Conservation (phyloP, 53 echinoderm and acorn worm genomes). For the Zoroaster sp. region DNA sequence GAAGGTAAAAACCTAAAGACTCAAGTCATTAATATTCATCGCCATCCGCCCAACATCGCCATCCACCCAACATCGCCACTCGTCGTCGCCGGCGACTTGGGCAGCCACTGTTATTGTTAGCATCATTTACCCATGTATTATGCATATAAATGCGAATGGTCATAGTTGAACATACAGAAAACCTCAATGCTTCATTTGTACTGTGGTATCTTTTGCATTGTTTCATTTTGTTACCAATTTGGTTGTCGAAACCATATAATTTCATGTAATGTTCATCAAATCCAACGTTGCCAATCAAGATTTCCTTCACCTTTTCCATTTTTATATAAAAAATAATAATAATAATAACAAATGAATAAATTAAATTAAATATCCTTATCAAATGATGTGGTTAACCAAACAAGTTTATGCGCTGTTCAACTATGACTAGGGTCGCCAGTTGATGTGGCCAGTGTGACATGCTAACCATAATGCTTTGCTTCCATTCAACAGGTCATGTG, state of each 20-base stretch:
- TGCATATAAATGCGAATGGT: not conserved
- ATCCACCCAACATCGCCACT: not conserved
- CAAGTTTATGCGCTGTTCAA: too few species aligned
- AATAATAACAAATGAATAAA: too few species aligned
- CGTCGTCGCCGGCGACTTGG: not conserved
- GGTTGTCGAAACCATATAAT: too few species aligned
- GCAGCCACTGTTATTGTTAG: not conserved
- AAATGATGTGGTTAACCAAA: too few species aligned
- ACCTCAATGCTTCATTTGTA: not conserved
- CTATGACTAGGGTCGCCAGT: too few species aligned
- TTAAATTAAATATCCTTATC: too few species aligned
- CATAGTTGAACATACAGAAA: not conserved
- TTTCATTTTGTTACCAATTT: not conserved
- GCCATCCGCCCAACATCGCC: not conserved
- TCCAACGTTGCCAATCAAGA: too few species aligned
- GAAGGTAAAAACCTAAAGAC: slow-evolving; percentile 24
- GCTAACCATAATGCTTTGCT: slow-evolving; percentile 2
- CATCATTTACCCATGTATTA: not conserved
- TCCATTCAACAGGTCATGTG: not conserved
- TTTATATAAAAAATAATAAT: too few species aligned
- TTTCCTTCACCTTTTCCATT: too few species aligned
- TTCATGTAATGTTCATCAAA: too few species aligned
- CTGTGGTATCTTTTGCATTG: not conserved
- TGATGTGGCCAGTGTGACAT: too few species aligned
- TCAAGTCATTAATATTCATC: not conserved